Evolutionary conservation across 1,140 invertebrate genomes (phyloP), one percentile per base, ranked within the genome.

Genomic region (Eufriesea mexicana): DNA sequence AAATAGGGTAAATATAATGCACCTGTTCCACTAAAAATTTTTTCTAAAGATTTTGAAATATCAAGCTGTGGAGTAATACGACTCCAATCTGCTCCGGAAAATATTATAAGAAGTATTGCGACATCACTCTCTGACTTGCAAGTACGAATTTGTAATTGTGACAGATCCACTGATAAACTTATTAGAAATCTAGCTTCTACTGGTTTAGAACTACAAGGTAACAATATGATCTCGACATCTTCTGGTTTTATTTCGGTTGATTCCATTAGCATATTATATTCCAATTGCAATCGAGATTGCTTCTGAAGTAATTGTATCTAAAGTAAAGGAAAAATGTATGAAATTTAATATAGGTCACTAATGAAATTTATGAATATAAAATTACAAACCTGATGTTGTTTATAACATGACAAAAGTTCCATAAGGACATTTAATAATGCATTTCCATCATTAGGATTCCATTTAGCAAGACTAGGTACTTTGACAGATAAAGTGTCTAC

Each of bases 401-500:
- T 95, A 77, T 96, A 96, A 68, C 95, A 93, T 35, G 84, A 85
- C 51, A 95, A 88, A 54, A 96, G 87, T 89, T 96, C 95, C 66
- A 89, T 90, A 64, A 96, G 90, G n/a, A 96, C 95, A 81, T 94
- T 92, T 66, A 95, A 90, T 12, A 96, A 90, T 51, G 94, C 92
- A 85, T 94, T 93, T 6, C 92, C 91, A 90, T 96, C 91, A 76
- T 91, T 93, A 73, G 91, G 88, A 92, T 96, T 92, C 96, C 96
- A 96, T 70, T 94, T 92, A 18, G 93, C 92, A 54, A 96, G 92
- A 91, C 95, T 96, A n/a, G 95, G 95, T 51, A 96, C 84, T 85
- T 93, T 85, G 76, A 91, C 87, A 67, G 91, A 91, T 23, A 96
- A 89, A 71, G 91, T 92, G 54, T 95, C 90, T 59, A 94, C 90